Conservation (phyloP, 2,113 vertebrate species). For the Platichthys flesus region DNA sequence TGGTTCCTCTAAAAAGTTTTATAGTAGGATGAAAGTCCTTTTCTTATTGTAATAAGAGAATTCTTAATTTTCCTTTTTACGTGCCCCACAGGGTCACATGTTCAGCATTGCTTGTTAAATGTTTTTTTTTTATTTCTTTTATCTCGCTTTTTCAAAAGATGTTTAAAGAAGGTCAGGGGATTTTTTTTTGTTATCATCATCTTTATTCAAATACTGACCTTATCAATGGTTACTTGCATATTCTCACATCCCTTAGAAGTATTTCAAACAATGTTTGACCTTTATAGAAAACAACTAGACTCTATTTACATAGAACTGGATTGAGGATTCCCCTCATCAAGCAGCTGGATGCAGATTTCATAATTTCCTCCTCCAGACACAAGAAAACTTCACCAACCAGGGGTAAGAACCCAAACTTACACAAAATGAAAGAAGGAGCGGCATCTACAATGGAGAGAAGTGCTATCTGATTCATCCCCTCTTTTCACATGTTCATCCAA, state of each 20-base stretch:
- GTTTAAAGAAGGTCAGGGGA: slow-evolving; percentile 67
- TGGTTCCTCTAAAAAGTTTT: not conserved
- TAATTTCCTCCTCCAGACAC: not conserved
- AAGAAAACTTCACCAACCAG: slow-evolving; percentile 3
- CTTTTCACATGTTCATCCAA: slow-evolving; percentile 71
- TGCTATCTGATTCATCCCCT: slow-evolving; percentile 31
- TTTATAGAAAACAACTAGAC: slow-evolving; percentile 65
- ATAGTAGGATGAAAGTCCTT: too few relatives aligned
- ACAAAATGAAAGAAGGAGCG: slow-evolving; percentile 20
- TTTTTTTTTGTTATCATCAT: slow-evolving; percentile 44
- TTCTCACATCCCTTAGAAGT: slow-evolving; percentile 47
- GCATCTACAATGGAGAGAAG: slow-evolving; percentile 17
- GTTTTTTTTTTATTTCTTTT: not conserved
- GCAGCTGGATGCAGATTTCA: slow-evolving; percentile 4
- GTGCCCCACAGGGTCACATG: not conserved
- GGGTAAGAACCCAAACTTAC: not conserved
- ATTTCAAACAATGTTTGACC: slow-evolving; percentile 71
- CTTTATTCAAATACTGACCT: slow-evolving; percentile 82
- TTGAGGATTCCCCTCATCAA: slow-evolving; percentile 27
- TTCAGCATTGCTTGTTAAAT: slow-evolving; percentile 16
- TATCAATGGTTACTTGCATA: slow-evolving; percentile 77
- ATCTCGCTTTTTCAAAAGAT: slow-evolving; percentile 45
- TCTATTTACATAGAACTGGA: slow-evolving; percentile 33
- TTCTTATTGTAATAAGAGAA: not conserved
- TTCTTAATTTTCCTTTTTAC: not conserved